Conservation (phyloP, 2,113 vertebrate species). For the Rhodinocichla rosea region DNA sequence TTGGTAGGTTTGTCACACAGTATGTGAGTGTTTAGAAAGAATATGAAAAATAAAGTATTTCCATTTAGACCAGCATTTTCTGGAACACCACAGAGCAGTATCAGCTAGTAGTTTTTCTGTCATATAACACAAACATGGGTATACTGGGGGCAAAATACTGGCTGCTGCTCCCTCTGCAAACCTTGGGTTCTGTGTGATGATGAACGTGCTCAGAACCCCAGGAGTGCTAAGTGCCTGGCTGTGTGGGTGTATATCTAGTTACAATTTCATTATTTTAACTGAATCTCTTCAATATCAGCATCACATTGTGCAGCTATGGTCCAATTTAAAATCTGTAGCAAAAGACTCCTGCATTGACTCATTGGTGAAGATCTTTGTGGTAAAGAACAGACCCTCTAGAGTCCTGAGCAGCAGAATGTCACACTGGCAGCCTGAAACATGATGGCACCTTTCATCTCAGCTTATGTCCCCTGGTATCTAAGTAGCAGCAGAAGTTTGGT, state of each 20-base stretch:
- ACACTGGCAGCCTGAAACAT: not conserved
- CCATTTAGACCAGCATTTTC: not conserved
- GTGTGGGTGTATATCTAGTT: not conserved
- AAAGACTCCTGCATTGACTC: not conserved
- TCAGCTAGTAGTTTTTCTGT: not conserved
- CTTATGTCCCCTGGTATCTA: not conserved
- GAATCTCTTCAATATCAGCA: not conserved
- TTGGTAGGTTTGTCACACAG: not conserved
- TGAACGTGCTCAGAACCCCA: not conserved
- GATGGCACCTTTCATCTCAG: conserved; percentile 18
- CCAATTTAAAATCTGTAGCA: not conserved
- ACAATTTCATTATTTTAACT: not conserved
- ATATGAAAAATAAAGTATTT: not conserved
- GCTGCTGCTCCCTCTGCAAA: not conserved
- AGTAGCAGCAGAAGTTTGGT: not conserved
- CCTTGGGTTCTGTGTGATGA: not conserved
- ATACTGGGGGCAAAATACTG: not conserved
- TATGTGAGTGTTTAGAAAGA: not conserved
- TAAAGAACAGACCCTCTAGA: not conserved
- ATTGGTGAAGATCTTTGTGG: not conserved
- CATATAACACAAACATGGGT: not conserved
- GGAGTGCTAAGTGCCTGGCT: not conserved
- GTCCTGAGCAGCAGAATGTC: not conserved
- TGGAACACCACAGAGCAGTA: not conserved
- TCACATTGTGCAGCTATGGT: not conserved